A percentile compares a stretch with the other conserved stretches of the same genome.
phyloP scores from a whole-genome alignment of 2,888 invertebrate genomes.

The Aricia artaxerxes region DNA sequence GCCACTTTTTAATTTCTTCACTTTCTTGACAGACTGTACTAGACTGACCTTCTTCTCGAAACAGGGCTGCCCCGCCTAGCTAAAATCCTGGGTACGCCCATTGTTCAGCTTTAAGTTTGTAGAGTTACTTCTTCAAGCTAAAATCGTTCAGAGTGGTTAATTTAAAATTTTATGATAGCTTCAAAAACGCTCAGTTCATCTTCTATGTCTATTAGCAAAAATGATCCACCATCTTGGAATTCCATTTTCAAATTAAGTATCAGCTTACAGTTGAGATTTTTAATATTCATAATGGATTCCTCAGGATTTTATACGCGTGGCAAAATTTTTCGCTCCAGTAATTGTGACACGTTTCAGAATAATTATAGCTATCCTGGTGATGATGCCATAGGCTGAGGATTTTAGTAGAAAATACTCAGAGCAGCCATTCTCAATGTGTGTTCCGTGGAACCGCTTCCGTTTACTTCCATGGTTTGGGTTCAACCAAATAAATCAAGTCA shows the following conservation, averaged over 20 bases:
- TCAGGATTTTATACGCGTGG: neutral
- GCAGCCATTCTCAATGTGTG: neutral
- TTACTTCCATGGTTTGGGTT: no score
- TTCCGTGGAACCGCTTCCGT: no score
- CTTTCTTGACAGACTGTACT: no score
- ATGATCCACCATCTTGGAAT: neutral
- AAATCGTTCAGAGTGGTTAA: no score
- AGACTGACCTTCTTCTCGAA: no score
- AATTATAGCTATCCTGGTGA: slow-evolving; percentile 9
- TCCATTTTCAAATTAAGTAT: neutral
- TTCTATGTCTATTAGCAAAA: neutral
- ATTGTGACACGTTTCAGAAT: neutral
- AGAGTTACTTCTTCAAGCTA: no score
- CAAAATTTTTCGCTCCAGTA: neutral
- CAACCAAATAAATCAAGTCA: no score
- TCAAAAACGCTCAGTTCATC: neutral
- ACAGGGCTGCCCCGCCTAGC: no score
- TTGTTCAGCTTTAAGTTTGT: no score
- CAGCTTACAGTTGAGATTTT: neutral
- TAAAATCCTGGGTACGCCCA: no score
- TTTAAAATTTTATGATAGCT: neutral
- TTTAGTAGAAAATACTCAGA: neutral
- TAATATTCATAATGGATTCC: slow-evolving; percentile 22
- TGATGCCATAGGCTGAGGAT: neutral
- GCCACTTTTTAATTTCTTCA: no score